Conservation (phyloP, 2,797 vertebrate genomes). For the Kryptolebias ocellatus region DNA sequence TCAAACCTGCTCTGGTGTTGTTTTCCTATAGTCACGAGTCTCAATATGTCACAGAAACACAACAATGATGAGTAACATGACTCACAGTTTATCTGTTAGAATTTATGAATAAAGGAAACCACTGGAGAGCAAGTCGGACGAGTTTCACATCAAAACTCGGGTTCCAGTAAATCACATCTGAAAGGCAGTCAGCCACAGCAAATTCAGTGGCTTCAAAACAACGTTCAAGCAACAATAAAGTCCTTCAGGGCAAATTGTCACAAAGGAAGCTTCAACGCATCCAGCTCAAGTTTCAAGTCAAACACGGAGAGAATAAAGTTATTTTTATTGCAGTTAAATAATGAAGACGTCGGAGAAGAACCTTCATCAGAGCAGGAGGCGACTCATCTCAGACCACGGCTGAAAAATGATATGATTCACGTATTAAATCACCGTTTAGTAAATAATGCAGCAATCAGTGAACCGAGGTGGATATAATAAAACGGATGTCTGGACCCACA, state of each 20-base stretch:
- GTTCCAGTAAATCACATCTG: not conserved
- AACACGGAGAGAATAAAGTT: not conserved
- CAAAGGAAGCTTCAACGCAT: not conserved
- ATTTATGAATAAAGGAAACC: not conserved
- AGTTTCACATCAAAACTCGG: not conserved
- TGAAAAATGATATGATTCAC: too few species aligned
- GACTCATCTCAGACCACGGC: too few species aligned
- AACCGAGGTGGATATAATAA: constrained; percentile 2
- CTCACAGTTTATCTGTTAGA: not conserved
- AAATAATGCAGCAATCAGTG: not conserved
- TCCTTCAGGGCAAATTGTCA: not conserved
- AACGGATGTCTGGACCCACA: constrained; percentile 12
- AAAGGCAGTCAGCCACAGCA: not conserved
- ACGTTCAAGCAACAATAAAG: not conserved
- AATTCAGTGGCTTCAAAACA: not conserved
- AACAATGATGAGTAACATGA: too few species aligned
- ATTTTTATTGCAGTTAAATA: not conserved
- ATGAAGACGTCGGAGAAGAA: too few species aligned
- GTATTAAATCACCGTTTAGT: too few species aligned
- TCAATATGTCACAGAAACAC: too few species aligned
- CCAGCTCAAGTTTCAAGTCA: not conserved
- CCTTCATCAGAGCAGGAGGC: too few species aligned
- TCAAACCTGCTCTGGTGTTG: too few species aligned
- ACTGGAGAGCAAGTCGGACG: not conserved
- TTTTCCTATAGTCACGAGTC: too few species aligned